Evolutionary conservation across 2,797 vertebrate genomes (phyloP).

Genomic region (Periparus ater): DNA sequence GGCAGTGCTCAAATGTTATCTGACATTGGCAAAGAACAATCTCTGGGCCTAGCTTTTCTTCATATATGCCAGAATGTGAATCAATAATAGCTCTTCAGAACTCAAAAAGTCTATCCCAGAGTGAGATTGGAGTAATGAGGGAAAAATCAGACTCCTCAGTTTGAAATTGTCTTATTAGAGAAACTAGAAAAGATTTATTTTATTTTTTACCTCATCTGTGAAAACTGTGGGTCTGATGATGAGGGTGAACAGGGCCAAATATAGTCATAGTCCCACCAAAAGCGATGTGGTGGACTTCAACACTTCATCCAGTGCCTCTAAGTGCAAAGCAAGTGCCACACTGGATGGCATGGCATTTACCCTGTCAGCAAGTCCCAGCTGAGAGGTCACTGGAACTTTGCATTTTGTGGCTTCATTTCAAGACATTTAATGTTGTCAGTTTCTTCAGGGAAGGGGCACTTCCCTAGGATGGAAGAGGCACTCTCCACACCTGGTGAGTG

Average conservation of each 20-base stretch:
- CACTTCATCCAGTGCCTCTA: background rate
- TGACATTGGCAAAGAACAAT: conserved; percentile 44
- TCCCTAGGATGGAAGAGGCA: background rate
- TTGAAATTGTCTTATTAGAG: conserved; percentile 21
- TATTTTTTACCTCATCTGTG: background rate
- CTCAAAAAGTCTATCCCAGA: conserved; percentile 16
- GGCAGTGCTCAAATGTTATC: conserved; percentile 30
- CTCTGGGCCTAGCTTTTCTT: conserved; percentile 38
- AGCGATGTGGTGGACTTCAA: background rate
- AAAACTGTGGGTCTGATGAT: background rate
- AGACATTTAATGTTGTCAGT: too few relatives aligned
- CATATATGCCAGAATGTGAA: conserved; percentile 10
- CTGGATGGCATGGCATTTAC: background rate
- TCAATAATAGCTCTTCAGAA: conserved; percentile 49
- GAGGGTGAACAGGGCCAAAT: background rate
- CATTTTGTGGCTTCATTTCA: background rate
- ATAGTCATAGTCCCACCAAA: background rate
- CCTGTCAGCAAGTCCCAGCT: background rate
- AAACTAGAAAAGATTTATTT: conserved; percentile 12
- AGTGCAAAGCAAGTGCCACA: background rate
- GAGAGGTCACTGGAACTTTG: background rate
- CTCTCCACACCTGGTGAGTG: background rate
- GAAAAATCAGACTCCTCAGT: conserved; percentile 3
- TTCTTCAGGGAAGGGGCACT: background rate
- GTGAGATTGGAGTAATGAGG: conserved; percentile 40